Base-by-base conservation (phyloP, 2,113 vertebrate species). In the Hydrolagus affinis region DNA sequence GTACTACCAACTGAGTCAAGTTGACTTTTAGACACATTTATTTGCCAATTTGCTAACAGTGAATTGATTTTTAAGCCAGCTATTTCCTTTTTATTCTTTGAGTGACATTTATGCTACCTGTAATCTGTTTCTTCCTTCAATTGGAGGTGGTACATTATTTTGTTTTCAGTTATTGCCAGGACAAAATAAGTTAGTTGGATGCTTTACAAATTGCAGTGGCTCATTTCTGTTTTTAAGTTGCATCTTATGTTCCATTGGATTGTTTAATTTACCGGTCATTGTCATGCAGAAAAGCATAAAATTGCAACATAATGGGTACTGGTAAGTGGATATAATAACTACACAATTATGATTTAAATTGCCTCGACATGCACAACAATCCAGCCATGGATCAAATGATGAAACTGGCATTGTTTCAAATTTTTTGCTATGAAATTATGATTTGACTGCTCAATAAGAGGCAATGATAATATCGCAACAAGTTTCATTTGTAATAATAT, bases 1-100 rank as follows among this genome's bases (percentile, higher is more conserved):
- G n/a, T 44, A 44, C 44, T 44, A 44, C 2, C 44, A 44, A 44
- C 44, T 44, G 44, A 44, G 44, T 44, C 44, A 44, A 44, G 44
- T 92, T 89, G 89, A 90, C 88, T 91, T 88, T 87, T 87, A 89
- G 87, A 91, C 90, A 87, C 86, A 88, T 86, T 64, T 70, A 10
- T 11, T 8, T 23, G 69, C 11, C 69, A 19, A 70, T 9, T 70
- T 10, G 69, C 69, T 25, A 8, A n/a, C n/a, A 11, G n/a, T 25
- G 69, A 70, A 70, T 70, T 21, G n/a, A 70, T 23, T 23, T 11
- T 23, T 8, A 11, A 70, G 17, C 1, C 68, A 21, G 68, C 11
- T 2, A n/a, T n/a, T 70, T 70, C n/a, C 69, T 23, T 7, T 70
- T 70, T 70, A 44, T 44, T 23, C 69, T 25, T n/a, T 25, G 1